Evolutionary conservation across 2,113 vertebrate species (phyloP).

Genomic region (Sus scrofa): T2T-Sscrofa CM000812.6:77491001-77491500

Average conservation of each 20-base stretch:
- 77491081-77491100: neutral
- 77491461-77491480: neutral
- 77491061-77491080: neutral
- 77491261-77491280: neutral
- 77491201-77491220: neutral
- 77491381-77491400: neutral
- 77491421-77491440: neutral
- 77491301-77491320: neutral
- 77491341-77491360: neutral
- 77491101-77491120: neutral
- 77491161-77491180: neutral
- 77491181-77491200: neutral
- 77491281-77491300: neutral
- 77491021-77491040: constrained; percentile 9
- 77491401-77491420: constrained; percentile 23
- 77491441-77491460: neutral
- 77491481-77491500: constrained; percentile 8
- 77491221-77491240: neutral
- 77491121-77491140: neutral
- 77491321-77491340: neutral
- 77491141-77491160: neutral
- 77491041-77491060: neutral
- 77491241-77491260: constrained; percentile 51
- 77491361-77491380: neutral
- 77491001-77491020: constrained; percentile 41